Evolutionary conservation across 2,888 invertebrate genomes (phyloP).

Genomic region (Cheilosia pagana): DNA sequence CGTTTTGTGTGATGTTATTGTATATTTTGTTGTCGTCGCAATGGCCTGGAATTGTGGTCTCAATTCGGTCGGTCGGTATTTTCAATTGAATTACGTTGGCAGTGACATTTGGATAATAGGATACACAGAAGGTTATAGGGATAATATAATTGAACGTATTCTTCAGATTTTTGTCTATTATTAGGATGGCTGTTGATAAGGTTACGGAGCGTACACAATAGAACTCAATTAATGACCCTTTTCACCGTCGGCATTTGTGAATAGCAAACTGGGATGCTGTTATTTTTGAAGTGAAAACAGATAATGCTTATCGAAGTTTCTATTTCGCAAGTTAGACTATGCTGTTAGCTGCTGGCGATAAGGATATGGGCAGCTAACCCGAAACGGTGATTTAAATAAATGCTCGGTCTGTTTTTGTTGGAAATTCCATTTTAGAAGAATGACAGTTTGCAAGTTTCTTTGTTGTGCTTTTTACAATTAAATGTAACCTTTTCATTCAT

Average conservation of each 20-base stretch:
- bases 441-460: too few species aligned
- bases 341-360: too few species aligned
- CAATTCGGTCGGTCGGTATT: neutral
- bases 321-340: too few species aligned
- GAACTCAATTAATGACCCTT: neutral
- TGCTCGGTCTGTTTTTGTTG: too few species aligned
- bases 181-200: conserved; percentile 19
- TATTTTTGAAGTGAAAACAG: too few species aligned
- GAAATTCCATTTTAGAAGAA: too few species aligned
- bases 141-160: conserved; percentile 36
- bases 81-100: neutral
- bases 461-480: too few species aligned
- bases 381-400: too few species aligned
- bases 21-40: conserved; percentile 23
- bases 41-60: conserved; percentile 11
- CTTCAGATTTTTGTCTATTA: conserved; percentile 38
- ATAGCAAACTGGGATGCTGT: too few species aligned
- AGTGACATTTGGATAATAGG: conserved; percentile 9
- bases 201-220: neutral
- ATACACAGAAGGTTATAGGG: conserved; percentile 13
- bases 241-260: neutral
- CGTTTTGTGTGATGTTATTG: conserved; percentile 34
- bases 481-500: too few species aligned
- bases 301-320: too few species aligned
- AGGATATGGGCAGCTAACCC: too few species aligned